Evolutionary conservation across 2,113 vertebrate genomes (phyloP), one percentile per base, ranked within the genome.

Genomic region (Corythornis cristatus): DNA sequence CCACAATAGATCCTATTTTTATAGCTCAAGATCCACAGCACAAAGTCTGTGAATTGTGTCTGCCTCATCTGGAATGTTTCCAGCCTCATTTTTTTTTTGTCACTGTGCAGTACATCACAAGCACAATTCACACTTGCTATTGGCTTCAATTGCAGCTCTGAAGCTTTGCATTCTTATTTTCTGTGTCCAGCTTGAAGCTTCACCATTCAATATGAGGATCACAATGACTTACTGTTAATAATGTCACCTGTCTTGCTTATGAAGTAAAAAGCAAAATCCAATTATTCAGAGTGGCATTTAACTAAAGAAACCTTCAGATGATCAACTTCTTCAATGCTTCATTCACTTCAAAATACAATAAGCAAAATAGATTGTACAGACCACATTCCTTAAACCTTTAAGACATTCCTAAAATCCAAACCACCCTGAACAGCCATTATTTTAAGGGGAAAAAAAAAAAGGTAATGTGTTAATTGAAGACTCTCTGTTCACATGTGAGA

Each of bases 151-250:
- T 46, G 33, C 80, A 90, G 43, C 46, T 78, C 68, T 29, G 29
- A 71, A 95, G 53, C 28, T 81, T 50, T 62, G 48, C 22, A 60
- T 74, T 86, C 72, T 50, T 42, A 56, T 76, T 83, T 86, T 65
- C 76, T 18, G 15, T 25, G 15, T 68, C 54, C 40, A 76, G 5
- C 40, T 4, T 68, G 66, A 90, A 91, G 61, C 6, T 9, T 80
- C 31, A 68, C 22, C 57, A 54, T 54, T 77, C 46, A 62, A 46
- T 33, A 62, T 3, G 90, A 74, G 33, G 31, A 87, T 51, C 31
- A 54, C 37, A 93, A 84, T 16, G 26, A 76, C 28, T 74, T 71
- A 51, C 10, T 33, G 31, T 19, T 64, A 54, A 58, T 14, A 51
- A 42, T 0, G 2, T 46, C 54, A 58, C 0, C 1, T 19, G 22